Evolutionary conservation across 2,888 invertebrate genomes (phyloP).

Genomic region (Druceiella hillmani): DNA sequence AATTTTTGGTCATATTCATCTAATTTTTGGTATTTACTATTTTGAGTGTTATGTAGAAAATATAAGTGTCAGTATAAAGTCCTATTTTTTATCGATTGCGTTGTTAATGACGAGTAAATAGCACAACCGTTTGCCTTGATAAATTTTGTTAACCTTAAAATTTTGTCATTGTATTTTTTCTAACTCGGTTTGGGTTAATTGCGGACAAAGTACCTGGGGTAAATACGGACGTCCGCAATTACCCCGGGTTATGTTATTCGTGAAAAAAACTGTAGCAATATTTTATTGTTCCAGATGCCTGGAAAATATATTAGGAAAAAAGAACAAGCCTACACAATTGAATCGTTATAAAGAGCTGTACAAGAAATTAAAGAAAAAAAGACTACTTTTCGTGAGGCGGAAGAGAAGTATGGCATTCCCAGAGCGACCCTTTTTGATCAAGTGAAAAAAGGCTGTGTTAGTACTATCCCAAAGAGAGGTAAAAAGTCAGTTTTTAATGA

Average conservation of each 20-base stretch:
- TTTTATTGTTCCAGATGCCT: slow-evolving; percentile 17
- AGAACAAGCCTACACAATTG: slow-evolving; percentile 14
- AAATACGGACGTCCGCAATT: slow-evolving; percentile 11
- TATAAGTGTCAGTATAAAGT: too few species aligned
- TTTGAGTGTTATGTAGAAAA: too few species aligned
- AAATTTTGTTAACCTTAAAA: too few species aligned
- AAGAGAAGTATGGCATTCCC: slow-evolving; percentile 16
- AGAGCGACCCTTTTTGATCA: slow-evolving; percentile 16
- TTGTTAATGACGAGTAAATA: too few species aligned
- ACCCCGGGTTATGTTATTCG: background rate
- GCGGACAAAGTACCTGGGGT: slow-evolving; percentile 8
- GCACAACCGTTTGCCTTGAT: too few species aligned
- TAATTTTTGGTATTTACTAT: too few species aligned
- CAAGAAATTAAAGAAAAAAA: slow-evolving; percentile 18
- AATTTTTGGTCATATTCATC: too few species aligned
- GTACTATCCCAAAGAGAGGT: slow-evolving; percentile 16
- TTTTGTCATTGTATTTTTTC: too few species aligned
- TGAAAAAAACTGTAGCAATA: slow-evolving; percentile 11
- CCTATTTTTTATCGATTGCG: too few species aligned
- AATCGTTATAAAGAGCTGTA: slow-evolving; percentile 18
- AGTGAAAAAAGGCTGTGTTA: slow-evolving; percentile 14
- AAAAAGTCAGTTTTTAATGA: slow-evolving; percentile 18
- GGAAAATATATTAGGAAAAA: slow-evolving; percentile 16
- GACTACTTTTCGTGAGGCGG: slow-evolving; percentile 15
- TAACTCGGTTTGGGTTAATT: slow-evolving; percentile 17